phyloP scores from a whole-genome alignment of 2,113 vertebrate species.

The Sceloporus tristichus region DNA sequence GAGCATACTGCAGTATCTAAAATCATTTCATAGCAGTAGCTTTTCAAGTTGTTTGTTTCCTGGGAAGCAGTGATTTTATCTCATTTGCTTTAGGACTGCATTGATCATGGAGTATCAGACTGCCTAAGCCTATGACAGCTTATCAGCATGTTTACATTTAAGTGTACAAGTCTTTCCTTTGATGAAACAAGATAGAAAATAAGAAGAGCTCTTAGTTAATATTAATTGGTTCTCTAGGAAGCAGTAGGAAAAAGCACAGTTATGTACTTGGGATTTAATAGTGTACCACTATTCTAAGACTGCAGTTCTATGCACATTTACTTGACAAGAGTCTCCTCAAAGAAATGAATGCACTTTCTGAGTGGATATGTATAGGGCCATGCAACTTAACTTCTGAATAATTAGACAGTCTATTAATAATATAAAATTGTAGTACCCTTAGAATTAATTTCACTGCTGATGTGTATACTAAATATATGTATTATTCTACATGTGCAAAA shows the following conservation, averaged over 20 bases:
- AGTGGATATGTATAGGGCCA: not conserved
- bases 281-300: too few relatives aligned
- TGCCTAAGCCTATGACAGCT: not conserved
- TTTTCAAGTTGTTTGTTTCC: not conserved
- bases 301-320: too few relatives aligned
- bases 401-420: not conserved
- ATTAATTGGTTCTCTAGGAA: not conserved
- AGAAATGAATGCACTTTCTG: not conserved
- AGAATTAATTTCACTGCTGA: not conserved
- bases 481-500: too few relatives aligned
- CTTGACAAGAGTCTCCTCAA: not conserved
- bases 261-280: not conserved
- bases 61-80: conserved; percentile 16
- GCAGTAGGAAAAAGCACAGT: not conserved
- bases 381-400: not conserved
- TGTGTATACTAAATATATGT: not conserved
- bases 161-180: conserved; percentile 20
- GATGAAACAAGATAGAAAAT: conserved; percentile 23
- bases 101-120: conserved; percentile 3
- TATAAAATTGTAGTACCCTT: not conserved
- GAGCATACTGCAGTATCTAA: not conserved
- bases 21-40: not conserved
- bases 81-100: conserved; percentile 14
- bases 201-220: not conserved
- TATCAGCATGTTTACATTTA: conserved; percentile 33